Base-by-base conservation (phyloP, 2,113 vertebrate species). In the Columba janthina region DNA sequence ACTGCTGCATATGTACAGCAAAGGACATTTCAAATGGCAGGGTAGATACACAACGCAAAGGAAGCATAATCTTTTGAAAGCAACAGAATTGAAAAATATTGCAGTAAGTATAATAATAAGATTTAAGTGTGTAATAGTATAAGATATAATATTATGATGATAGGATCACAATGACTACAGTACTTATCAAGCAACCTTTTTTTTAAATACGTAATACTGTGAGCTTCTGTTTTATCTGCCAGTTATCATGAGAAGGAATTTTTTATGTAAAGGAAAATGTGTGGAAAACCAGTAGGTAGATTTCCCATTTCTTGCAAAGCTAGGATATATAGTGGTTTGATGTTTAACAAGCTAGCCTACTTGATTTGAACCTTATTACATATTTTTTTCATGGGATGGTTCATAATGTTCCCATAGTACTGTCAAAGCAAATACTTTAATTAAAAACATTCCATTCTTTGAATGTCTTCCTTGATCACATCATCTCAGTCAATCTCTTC, bases 401-500 rank as follows among this genome's bases (percentile, higher is more conserved):
- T 94, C 82, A 38, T 83, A 56, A 64, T 73, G 50, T 90, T 95
- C 69, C 60, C 64, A 42, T 89, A 84, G 53, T 76, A 83, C 80
- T 82, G 64, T 93, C 53, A 42, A 58, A 7, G 13, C 73, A 91
- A 94, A 69, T 65, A 87, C 44, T 79, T 93, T 14, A 76, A 16
- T 60, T 89, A 66, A 94, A 93, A 78, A 14, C 42, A 70, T 74
- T 57, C n/a, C 5, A 50, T 86, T 96, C 61, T 88, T 90, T 76
- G 78, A 88, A 84, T 54, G 53, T 93, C 57, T 36, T 88, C n/a
- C 65, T 61, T 81, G 25, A 71, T 93, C 60, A 72, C 51, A 81
- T 92, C 36, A 19, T 88, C 31, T 64, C 38, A 74, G 67, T 36
- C 48, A 65, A 6, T 78, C 61, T 94, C 40, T 73, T 78, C 73